Evolutionary conservation across 2,888 invertebrate genomes (phyloP).

Genomic region (Hypolimnas misippus): DNA sequence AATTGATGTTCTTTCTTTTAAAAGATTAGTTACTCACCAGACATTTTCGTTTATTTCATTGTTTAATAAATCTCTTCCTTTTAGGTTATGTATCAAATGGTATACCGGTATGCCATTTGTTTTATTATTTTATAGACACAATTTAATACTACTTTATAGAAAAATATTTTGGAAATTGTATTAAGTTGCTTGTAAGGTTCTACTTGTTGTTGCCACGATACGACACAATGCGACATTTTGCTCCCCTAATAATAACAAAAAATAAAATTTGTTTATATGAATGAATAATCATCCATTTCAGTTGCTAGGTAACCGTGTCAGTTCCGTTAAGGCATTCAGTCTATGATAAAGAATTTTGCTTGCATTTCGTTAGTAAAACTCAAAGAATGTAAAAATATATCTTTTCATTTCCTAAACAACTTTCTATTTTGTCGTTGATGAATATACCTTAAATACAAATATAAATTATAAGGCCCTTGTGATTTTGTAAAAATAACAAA

Average conservation of each 20-base stretch:
- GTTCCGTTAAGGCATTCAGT: not conserved
- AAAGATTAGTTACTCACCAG: constrained; percentile 32
- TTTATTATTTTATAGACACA: not conserved
- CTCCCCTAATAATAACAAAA: constrained; percentile 58
- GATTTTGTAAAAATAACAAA: too few relatives aligned
- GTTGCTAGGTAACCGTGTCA: constrained; percentile 59
- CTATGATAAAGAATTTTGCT: too few relatives aligned
- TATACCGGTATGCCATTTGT: too few relatives aligned
- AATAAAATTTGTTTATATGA: constrained; percentile 52
- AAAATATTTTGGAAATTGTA: not conserved
- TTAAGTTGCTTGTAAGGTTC: not conserved
- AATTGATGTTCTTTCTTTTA: too few relatives aligned
- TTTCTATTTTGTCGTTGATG: too few relatives aligned
- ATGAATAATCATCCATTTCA: constrained; percentile 49
- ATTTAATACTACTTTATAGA: not conserved
- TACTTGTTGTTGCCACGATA: constrained; percentile 68
- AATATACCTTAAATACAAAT: too few relatives aligned
- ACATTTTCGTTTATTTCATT: constrained; percentile 26
- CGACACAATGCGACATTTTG: constrained; percentile 72
- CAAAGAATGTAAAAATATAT: too few relatives aligned
- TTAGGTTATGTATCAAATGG: not conserved
- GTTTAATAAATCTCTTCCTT: not conserved
- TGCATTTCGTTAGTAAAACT: too few relatives aligned
- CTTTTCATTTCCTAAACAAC: too few relatives aligned
- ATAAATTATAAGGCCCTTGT: too few relatives aligned